These are phyloP conservation scores for Platichthys flesus DNA, from an alignment of 2,113 vertebrate genomes.

Conservation along the genomic window DNA sequence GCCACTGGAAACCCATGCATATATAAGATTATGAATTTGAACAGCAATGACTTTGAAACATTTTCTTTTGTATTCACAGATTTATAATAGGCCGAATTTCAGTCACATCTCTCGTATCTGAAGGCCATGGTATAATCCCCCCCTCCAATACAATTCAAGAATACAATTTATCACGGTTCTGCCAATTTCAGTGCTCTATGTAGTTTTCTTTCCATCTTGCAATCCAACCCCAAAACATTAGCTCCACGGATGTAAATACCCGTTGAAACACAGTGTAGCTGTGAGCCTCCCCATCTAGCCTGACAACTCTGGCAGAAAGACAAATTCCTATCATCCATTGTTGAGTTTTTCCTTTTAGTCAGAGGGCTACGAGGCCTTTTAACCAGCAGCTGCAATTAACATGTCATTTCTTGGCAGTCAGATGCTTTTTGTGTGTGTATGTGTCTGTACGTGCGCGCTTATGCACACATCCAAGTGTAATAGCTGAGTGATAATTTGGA, in stretches of 20 bases:
- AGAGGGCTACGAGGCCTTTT: conserved; percentile 60
- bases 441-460: conserved; percentile 27
- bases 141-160: not conserved
- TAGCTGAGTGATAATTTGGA: conserved; percentile 52
- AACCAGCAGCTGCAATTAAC: conserved; percentile 69
- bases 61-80: no score
- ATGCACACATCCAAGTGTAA: conserved; percentile 26
- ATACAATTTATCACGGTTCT: not conserved
- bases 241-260: conserved; percentile 47
- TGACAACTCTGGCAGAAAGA: conserved; percentile 64
- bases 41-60: no score
- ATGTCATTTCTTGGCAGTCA: conserved; percentile 71
- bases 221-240: conserved; percentile 36
- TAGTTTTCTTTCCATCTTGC: conserved; percentile 13
- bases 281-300: conserved; percentile 38
- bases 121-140: not conserved
- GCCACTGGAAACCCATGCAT: no score
- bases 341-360: conserved; percentile 56
- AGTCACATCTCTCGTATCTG: no score
- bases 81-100: no score
- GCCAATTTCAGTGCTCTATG: not conserved
- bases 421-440: conserved; percentile 12
- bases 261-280: conserved; percentile 37
- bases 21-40: no score
- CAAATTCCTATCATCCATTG: conserved; percentile 64